phyloP scores from a whole-genome alignment of 2,888 invertebrate genomes.

The Kryphioiulus occultus region DNA sequence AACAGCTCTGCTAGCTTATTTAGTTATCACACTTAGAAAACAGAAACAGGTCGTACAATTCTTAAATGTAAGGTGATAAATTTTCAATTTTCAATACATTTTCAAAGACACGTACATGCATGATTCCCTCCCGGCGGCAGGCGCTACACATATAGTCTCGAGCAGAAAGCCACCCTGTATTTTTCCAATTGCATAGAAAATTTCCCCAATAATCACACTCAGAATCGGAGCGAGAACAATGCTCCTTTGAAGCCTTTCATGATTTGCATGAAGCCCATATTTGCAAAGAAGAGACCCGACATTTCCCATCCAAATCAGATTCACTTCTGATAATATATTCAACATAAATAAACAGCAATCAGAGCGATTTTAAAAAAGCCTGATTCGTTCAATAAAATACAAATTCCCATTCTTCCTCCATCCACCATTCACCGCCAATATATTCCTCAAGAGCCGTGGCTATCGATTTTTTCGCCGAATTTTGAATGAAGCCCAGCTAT shows the following conservation, averaged over 20 bases:
- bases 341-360: constrained; percentile 35
- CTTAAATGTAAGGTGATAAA: no score
- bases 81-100: no score
- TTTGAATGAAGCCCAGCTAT: constrained; percentile 15
- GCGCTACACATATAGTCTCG: no score
- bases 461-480: constrained; percentile 2
- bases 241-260: background rate
- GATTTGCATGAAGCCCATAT: background rate
- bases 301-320: background rate
- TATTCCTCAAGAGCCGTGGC: background rate
- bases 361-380: constrained; percentile 4
- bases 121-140: no score
- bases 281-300: background rate
- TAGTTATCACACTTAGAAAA: no score
- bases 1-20: no score
- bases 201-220: background rate
- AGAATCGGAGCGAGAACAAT: background rate
- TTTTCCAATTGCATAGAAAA: background rate
- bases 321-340: constrained; percentile 28
- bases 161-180: background rate
- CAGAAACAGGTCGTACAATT: no score
- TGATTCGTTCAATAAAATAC: constrained; percentile 21
- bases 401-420: background rate
- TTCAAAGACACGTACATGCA: no score
- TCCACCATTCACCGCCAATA: background rate